Base-by-base conservation (phyloP, 64 coral and sea anemone species). In the Catalaphyllia jardinei region DNA sequence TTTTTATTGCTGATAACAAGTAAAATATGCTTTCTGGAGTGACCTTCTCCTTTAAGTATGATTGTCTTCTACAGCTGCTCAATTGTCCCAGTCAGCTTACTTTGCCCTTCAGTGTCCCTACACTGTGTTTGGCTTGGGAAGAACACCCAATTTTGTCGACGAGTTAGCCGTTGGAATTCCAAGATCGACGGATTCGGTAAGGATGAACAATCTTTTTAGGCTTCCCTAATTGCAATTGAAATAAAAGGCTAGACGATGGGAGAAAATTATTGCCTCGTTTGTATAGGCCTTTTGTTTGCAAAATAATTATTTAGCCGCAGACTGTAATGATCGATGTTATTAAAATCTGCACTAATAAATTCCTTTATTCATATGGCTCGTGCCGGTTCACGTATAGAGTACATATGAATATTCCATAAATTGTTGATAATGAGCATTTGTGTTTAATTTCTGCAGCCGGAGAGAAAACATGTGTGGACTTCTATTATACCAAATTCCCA, bases 401-500 rank as follows among this genome's bases (percentile, higher is more conserved):
- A n/a, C 12, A 3, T 65, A n/a, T 72, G 16, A 59, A 50, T 81
- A 61, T 72, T 20, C 10, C 12, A 30, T 75, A 22, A 8, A 59
- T 55, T 28, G 18, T 11, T 24, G 31, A 10, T 61, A 62, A 35
- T 35, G 1, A 35, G 33, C 33, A 35, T 20, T 20, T 86, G 30
- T 54, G 89, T 86, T 16, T 77, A 51, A 25, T 7, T 62, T 30
- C 31, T 52, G 11, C 79, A 98, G 96, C 88, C 96, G 49, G 46
- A 88, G 33, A 88, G 96, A 52, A 90, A 64, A 0, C 90, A 39
- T 29, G 82, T 63, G 0, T 98, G 96, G 96, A 75, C 54, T 8
- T 93, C 90, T 11, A 93, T 98, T 35, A 98, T 98, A 28, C 96
- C 96, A 15, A 98, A 98, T 80, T 98, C 96, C 73, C 96, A 98